Conservation (phyloP, 2,797 vertebrate species). For the Macrochelys suwanniensis region DNA sequence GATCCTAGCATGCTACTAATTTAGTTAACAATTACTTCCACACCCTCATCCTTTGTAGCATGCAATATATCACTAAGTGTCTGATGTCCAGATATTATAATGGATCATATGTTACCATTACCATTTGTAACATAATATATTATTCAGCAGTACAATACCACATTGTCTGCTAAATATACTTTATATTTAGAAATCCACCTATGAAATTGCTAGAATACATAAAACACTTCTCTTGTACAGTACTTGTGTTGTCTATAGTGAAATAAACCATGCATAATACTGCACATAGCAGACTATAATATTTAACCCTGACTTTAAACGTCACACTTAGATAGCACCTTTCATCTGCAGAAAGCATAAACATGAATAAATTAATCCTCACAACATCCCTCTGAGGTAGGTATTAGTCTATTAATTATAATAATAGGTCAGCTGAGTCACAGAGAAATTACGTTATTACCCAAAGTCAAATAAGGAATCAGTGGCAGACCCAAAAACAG, state of each 20-base stretch:
- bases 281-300: not conserved
- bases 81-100: not conserved
- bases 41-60: not conserved
- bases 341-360: not conserved
- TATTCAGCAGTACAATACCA: not conserved
- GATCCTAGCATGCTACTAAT: not conserved
- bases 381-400: not conserved
- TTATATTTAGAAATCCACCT: not conserved
- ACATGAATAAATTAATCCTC: not conserved
- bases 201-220: not conserved
- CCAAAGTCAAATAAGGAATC: not conserved
- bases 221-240: not conserved
- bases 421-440: not conserved
- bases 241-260: not conserved
- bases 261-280: not conserved
- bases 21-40: not conserved
- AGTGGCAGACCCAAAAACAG: not conserved
- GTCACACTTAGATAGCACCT: not conserved
- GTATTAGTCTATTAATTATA: not conserved
- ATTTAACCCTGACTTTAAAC: not conserved
- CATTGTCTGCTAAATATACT: not conserved
- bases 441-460: accelerated
- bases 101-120: not conserved
- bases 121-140: not conserved
- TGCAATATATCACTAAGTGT: not conserved